Evolutionary conservation across 2,888 invertebrate species (phyloP), one percentile per base, ranked within the genome.

Genomic region (Caenorhabditis drosophilae): DNA sequence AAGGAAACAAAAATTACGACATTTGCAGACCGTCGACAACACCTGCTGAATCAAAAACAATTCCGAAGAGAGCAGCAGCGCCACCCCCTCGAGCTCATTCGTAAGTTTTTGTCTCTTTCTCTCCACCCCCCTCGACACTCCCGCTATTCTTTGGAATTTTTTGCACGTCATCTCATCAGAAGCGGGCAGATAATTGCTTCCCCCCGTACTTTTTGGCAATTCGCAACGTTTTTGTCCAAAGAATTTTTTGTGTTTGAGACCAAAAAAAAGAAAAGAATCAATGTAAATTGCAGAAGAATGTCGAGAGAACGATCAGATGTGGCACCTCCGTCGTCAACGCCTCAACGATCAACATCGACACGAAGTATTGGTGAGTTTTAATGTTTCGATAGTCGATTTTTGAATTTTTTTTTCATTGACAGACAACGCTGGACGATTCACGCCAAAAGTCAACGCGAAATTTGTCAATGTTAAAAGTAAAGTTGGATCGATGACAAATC

Each of bases 401-500:
- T 6, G n/a, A 45, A 16, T 26, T 16, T 40, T 7, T 16, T 7
- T 9, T 27, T 25, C 15, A 16, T 31, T 48, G 35, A 12, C 9
- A 50, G 50, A 60, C 26, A 57, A 66, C 16, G 59, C 53, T 9
- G 66, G 66, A 9, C 48, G 41, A 40, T 53, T 54, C 15, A 77
- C 77, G 2, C 78, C 76, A 22, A 71, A 73, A 46, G 64, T 69
- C 16, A 77, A 77, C 45, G 71, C 67, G n/a, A 77, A 75, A 49
- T 78, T 76, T 59, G 73, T 58, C 20, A 75, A 76, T 55, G 73
- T 78, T 9, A 60, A 56, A 25, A 77, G 77, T 49, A 72, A 67
- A 53, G 67, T 80, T 36, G 70, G 67, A 42, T 70, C 77, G n/a
- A 66, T 56, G 4, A 71, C 75, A 1, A 72, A 69, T 31, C 74